These are phyloP conservation scores for Apogon hyalosoma DNA, from an alignment of 2,797 vertebrate genomes.

Conservation along the genomic window DNA sequence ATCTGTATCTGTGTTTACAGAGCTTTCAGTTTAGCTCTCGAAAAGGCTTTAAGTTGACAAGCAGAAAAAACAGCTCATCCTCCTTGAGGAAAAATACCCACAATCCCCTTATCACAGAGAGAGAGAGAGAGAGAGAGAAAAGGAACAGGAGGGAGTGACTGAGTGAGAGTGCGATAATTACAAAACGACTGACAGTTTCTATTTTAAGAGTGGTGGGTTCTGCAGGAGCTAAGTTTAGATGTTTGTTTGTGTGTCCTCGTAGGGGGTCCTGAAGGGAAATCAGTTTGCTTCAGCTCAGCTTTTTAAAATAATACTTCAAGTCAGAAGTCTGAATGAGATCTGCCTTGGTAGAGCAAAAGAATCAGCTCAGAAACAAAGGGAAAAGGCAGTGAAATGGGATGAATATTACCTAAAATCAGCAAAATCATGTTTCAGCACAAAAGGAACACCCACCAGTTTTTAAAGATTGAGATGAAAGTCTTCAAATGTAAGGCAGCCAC, in stretches of 20 bases:
- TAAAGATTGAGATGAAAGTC: too few species aligned
- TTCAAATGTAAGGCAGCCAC: too few species aligned
- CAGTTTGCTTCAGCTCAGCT: conserved; percentile 44
- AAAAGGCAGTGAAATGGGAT: too few species aligned
- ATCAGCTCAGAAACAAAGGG: too few species aligned
- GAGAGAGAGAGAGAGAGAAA: conserved; percentile 10
- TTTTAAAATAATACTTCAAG: conserved; percentile 10
- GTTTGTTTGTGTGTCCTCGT: conserved; percentile 8
- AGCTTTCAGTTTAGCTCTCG: conserved; percentile 29
- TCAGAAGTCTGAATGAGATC: conserved; percentile 34
- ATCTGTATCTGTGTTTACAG: conserved; percentile 42
- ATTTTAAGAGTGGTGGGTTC: conserved; percentile 45
- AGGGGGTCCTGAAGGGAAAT: conserved; percentile 30
- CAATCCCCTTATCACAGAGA: conserved; percentile 37
- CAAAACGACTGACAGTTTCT: conserved; percentile 47
- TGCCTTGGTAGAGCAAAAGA: conserved; percentile 9
- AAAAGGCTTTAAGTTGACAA: conserved; percentile 44
- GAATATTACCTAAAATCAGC: too few species aligned
- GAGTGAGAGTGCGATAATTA: conserved; percentile 20
- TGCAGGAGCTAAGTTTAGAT: conserved; percentile 39
- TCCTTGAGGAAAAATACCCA: conserved; percentile 47
- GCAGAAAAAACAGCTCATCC: conserved; percentile 25
- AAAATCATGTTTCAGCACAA: too few species aligned
- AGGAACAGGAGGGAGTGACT: conserved; percentile 1
- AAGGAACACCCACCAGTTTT: too few species aligned